Conservation (phyloP, 2,113 vertebrate genomes). For the Hoplias malabaricus region DNA sequence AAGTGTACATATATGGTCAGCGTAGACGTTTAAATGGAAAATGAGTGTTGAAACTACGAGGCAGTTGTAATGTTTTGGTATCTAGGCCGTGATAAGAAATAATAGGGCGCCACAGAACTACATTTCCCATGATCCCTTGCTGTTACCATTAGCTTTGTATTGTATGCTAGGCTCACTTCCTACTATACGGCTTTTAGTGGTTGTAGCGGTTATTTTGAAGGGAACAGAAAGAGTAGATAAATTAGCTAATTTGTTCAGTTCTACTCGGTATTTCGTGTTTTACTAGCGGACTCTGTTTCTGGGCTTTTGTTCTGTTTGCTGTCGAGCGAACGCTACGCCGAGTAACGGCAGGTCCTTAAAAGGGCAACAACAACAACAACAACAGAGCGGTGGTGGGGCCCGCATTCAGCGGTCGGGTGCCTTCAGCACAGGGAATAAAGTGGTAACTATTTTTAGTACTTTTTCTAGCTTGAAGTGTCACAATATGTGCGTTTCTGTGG, state of each 20-base stretch:
- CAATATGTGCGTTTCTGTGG: not conserved
- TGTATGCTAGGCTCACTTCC: slow-evolving; percentile 34
- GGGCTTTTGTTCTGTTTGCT: not conserved
- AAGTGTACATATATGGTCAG: too few relatives aligned
- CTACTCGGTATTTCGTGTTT: not conserved
- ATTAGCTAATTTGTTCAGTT: not conserved
- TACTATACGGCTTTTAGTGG: not conserved
- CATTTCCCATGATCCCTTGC: slow-evolving; percentile 43
- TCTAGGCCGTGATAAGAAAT: too few relatives aligned
- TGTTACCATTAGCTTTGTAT: slow-evolving; percentile 6
- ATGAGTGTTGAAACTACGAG: too few relatives aligned
- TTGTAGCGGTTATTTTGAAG: not conserved
- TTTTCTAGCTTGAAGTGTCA: not conserved
- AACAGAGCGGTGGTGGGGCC: slow-evolving; percentile 33
- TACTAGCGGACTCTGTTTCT: not conserved
- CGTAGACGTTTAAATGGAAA: too few relatives aligned
- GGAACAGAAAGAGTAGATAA: not conserved
- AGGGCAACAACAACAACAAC: slow-evolving; percentile 47
- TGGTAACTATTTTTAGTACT: not conserved
- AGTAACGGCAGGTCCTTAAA: slow-evolving; percentile 36
- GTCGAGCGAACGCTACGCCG: not conserved
- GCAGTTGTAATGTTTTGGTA: too few relatives aligned
- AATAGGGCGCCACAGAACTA: not conserved
- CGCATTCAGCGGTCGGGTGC: too few relatives aligned
- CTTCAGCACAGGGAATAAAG: not conserved